Percentiles rank a stretch among this genome's conserved stretches.
These are phyloP conservation scores for Girardia tigrina DNA, from an alignment of 2,888 invertebrate genomes.

Conservation along the genomic window DNA sequence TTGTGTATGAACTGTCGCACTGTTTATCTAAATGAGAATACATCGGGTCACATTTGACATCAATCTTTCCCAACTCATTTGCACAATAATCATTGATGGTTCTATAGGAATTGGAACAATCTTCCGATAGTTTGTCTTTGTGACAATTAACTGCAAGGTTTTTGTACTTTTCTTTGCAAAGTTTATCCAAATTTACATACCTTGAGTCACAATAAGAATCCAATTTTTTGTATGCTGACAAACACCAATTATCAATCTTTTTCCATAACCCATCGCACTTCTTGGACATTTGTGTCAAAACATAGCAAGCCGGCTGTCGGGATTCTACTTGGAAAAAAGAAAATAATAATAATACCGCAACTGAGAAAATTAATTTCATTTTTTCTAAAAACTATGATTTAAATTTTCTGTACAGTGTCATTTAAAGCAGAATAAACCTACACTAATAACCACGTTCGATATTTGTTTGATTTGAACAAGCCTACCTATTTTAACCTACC, in stretches of 20 bases:
- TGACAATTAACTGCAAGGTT: not conserved
- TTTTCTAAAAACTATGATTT: not conserved
- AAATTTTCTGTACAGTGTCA: not conserved
- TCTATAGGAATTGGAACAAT: not conserved
- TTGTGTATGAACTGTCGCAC: not conserved
- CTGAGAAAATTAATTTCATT: not conserved
- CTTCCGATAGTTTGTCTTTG: not conserved
- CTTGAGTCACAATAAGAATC: not conserved
- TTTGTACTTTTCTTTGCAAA: not conserved
- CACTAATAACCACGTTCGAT: conserved; percentile 6
- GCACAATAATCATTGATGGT: not conserved
- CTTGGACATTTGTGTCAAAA: not conserved
- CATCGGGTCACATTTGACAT: conserved; percentile 10
- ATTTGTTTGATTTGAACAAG: not conserved
- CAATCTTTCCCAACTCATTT: not conserved
- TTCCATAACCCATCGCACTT: not conserved
- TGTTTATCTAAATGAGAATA: not conserved
- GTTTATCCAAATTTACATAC: conserved; percentile 6
- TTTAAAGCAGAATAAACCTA: not conserved
- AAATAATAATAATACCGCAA: not conserved
- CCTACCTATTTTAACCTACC: not conserved
- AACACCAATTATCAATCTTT: not conserved
- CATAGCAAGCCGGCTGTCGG: not conserved
- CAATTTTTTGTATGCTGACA: conserved; percentile 1
- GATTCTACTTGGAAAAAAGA: not conserved